Evolutionary conservation across 2,797 vertebrate species (phyloP).

Genomic region (Borostomias antarcticus): DNA sequence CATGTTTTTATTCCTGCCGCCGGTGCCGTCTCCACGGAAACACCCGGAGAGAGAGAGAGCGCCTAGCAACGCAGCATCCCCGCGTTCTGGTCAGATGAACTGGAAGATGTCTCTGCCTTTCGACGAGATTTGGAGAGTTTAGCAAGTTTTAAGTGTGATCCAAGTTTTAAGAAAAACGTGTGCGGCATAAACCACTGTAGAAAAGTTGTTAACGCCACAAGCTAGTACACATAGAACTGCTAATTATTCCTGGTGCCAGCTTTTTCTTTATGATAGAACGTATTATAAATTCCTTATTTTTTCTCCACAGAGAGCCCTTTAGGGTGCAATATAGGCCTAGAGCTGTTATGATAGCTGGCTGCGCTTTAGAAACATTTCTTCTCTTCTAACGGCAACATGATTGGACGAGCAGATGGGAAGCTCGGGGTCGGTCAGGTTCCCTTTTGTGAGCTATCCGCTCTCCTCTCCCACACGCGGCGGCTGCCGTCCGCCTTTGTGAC

Average conservation of each 20-base stretch:
- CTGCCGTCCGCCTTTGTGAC: conserved; percentile 61
- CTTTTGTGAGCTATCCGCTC: conserved; percentile 70
- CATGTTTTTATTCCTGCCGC: conserved; percentile 54
- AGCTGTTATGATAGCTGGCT: conserved; percentile 40
- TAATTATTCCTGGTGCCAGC: not conserved
- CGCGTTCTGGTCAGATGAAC: not conserved
- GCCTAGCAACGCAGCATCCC: not conserved
- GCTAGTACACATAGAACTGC: not conserved
- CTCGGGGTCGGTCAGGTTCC: conserved; percentile 64
- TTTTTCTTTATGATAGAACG: no score
- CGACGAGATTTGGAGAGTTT: not conserved
- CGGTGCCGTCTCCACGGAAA: conserved; percentile 46
- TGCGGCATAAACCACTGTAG: not conserved
- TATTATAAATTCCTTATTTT: not conserved
- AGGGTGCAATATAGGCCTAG: not conserved
- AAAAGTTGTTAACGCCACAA: not conserved
- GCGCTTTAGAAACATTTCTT: conserved; percentile 48
- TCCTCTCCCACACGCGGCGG: conserved; percentile 66
- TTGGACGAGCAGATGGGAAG: conserved; percentile 70
- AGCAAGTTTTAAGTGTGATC: not conserved
- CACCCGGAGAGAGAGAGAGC: conserved; percentile 52
- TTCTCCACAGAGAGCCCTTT: conserved; percentile 4
- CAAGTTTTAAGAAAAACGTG: no score
- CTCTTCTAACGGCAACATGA: conserved; percentile 59
- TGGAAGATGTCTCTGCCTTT: not conserved